Conservation (phyloP, 2,797 vertebrate species). For the Semaprochilodus insignis region DNA sequence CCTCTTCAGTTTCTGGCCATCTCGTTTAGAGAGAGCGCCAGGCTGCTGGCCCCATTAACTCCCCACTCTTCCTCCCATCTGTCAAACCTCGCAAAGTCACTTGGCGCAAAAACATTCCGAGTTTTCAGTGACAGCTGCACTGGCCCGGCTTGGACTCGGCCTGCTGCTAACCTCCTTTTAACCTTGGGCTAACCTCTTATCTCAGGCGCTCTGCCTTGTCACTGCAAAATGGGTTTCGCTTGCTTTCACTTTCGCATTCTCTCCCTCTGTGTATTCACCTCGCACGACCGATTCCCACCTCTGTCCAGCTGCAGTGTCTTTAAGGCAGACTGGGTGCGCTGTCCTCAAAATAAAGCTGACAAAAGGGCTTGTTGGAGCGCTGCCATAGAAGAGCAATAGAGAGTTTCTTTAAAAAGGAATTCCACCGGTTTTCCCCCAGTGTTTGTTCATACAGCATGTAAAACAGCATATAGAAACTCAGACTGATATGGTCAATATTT, state of each 20-base stretch:
- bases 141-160: constrained; percentile 19
- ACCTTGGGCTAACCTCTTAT: constrained; percentile 53
- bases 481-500: too few relatives aligned
- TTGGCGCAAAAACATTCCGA: constrained; percentile 55
- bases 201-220: constrained; percentile 24
- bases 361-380: not conserved
- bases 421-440: too few relatives aligned
- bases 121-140: constrained; percentile 36
- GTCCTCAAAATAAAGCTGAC: not conserved
- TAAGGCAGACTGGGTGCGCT: not conserved
- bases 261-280: constrained; percentile 12
- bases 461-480: too few relatives aligned
- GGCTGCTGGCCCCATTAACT: constrained; percentile 56
- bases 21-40: constrained; percentile 40
- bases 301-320: constrained; percentile 2
- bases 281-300: constrained; percentile 2
- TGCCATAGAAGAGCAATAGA: not conserved
- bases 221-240: constrained; percentile 2
- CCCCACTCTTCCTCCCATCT: constrained; percentile 51
- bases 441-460: too few relatives aligned
- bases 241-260: not conserved
- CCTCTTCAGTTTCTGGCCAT: constrained; percentile 32
- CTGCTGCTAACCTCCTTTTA: constrained; percentile 52
- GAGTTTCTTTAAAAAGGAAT: too few relatives aligned
- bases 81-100: constrained; percentile 53